These are phyloP conservation scores for Aphrophora alni DNA, from an alignment of 2,888 invertebrate species.

Conservation along the genomic window DNA sequence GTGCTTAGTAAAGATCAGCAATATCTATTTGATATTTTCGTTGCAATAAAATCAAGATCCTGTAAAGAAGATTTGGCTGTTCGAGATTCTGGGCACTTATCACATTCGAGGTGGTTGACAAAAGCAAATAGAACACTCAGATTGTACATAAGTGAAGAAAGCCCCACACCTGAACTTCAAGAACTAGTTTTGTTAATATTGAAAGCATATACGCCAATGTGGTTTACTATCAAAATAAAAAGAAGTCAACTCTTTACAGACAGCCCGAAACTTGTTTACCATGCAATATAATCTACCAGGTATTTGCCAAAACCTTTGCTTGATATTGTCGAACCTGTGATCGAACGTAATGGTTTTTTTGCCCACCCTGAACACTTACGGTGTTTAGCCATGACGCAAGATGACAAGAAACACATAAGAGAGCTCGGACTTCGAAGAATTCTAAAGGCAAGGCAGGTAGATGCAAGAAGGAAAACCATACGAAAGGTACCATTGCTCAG, in stretches of 20 bases:
- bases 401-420: neutral
- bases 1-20: slow-evolving; percentile 39
- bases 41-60: slow-evolving; percentile 34
- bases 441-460: neutral
- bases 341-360: neutral
- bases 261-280: neutral
- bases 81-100: neutral
- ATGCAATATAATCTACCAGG: neutral
- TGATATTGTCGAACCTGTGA: neutral
- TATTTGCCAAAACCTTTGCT: neutral
- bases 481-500: neutral
- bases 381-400: neutral
- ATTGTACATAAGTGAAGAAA: slow-evolving; percentile 9
- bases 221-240: slow-evolving; percentile 19
- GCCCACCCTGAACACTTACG: neutral
- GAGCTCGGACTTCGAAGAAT: neutral
- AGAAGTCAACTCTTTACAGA: neutral
- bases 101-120: slow-evolving; percentile 28
- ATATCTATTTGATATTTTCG: slow-evolving; percentile 37
- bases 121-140: slow-evolving; percentile 14
- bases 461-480: neutral
- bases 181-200: neutral
- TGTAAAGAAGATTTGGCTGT: slow-evolving; percentile 29
- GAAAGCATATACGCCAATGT: neutral
- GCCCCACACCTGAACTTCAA: neutral